Evolutionary conservation across 2,888 invertebrate genomes (phyloP).

Genomic region (Notocelia uddmanniana): DNA sequence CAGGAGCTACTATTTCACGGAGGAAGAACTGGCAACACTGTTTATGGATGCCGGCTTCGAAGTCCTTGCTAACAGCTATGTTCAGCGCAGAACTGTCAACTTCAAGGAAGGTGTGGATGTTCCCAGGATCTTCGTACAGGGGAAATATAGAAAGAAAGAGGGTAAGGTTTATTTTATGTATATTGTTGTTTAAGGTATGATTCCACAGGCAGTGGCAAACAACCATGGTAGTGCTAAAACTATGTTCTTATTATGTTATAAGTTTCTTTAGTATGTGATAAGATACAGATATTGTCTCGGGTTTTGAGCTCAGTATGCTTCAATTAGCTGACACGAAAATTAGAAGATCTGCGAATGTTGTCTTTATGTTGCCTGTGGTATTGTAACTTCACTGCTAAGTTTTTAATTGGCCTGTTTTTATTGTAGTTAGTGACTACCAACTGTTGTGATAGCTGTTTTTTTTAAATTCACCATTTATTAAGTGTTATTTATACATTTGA

Average conservation of each 20-base stretch:
- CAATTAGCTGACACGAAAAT: too few species aligned
- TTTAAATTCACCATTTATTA: too few species aligned
- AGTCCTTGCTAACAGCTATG: constrained; percentile 89
- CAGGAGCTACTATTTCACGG: constrained; percentile 93
- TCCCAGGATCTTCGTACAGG: constrained; percentile 97
- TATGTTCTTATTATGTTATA: too few species aligned
- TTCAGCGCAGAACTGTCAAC: constrained; percentile 96
- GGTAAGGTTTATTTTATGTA: constrained; percentile 54
- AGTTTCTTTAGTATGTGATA: too few species aligned
- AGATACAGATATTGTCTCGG: too few species aligned
- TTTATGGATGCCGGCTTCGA: constrained; percentile 90
- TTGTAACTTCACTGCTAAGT: background rate
- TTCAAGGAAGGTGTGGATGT: constrained; percentile 96
- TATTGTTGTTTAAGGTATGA: background rate
- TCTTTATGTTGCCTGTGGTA: background rate
- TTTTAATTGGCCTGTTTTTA: background rate
- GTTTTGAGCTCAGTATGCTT: too few species aligned
- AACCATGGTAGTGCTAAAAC: too few species aligned
- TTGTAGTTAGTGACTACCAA: background rate
- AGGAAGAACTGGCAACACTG: constrained; percentile 88
- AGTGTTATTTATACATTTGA: too few species aligned
- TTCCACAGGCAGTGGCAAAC: background rate
- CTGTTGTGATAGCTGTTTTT: background rate
- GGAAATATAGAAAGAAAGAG: constrained; percentile 88
- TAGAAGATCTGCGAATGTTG: too few species aligned